Base-by-base conservation (phyloP, 2,888 invertebrate species). In the Podotricha telesiphe region DNA sequence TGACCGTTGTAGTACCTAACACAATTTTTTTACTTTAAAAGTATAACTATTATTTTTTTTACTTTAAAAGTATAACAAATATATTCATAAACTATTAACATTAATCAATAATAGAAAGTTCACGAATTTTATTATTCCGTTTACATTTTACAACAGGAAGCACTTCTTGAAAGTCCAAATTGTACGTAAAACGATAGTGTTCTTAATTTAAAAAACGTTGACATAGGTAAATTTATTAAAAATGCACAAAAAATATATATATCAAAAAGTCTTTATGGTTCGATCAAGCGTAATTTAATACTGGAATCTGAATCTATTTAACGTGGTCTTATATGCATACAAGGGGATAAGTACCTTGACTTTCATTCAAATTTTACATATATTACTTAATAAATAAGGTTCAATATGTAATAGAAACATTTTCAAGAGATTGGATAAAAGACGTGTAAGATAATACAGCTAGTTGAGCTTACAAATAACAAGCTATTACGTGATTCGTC, bases 401-500 rank as follows among this genome's bases (percentile, higher is more conserved):
- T 3, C 20, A 45, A 45, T 61, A 51, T 71, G 2, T 11, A 10
- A 22, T 68, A 13, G 28, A 20, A 3, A 7, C 17, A 50, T 48
- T 45, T 0, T 48, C 15, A 28, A 51, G 63, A 63, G 34, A 59
- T 69, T 61, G 63, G 59, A 71, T 67, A 47, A 68, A 67, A 42
- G 48, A 51, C 64, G 63, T 56, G 42, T 70, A 68, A 68, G 70
- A 68, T 62, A 48, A 48, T 62, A 68, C 68, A 69, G 71, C 70
- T 72, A 67, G 71, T 69, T 70, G 72, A 68, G 66, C 72, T 72
- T 70, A 72, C 70, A 74, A 74, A 74, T 74, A 74, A 74, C 70
- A 63, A 62, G 70, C 64, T 69, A 67, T 73, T 74, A 72, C 62
- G 65, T 67, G 70, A 67, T 72, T 72, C 73, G 70, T 74, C 72